phyloP scores from a whole-genome alignment of 1,140 invertebrate genomes.

The Leptinotarsa defecta region DNA sequence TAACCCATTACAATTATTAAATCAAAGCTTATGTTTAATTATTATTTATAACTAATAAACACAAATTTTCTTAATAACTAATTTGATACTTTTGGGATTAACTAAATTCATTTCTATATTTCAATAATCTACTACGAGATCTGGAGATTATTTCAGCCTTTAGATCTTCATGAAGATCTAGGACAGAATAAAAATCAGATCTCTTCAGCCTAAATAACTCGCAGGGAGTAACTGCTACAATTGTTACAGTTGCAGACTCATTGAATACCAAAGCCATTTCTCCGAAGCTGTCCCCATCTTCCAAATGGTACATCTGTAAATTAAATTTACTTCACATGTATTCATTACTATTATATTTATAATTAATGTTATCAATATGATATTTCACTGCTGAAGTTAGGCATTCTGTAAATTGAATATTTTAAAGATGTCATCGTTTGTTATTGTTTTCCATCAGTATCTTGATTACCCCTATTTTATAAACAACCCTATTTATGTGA shows the following conservation, averaged over 20 bases:
- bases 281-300: conserved; percentile 47
- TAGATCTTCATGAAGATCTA: conserved; percentile 31
- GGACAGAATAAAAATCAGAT: conserved; percentile 32
- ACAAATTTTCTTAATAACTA: neutral
- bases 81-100: neutral
- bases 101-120: neutral
- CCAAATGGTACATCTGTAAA: conserved; percentile 55
- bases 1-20: too few species aligned
- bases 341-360: too few species aligned
- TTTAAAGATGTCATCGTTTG: too few species aligned
- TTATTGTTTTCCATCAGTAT: too few species aligned
- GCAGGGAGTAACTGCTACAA: conserved; percentile 62
- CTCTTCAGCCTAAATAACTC: conserved; percentile 59
- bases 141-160: conserved; percentile 3
- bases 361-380: too few species aligned
- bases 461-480: too few species aligned
- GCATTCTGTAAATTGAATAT: too few species aligned
- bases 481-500: too few species aligned
- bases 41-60: too few species aligned
- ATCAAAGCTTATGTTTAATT: too few species aligned
- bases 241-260: conserved; percentile 57
- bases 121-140: neutral
- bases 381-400: too few species aligned
- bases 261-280: conserved; percentile 58
- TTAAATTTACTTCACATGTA: conserved; percentile 23